phyloP scores from a whole-genome alignment of 2,797 vertebrate species.

The Ctenopoma kingsleyae region DNA sequence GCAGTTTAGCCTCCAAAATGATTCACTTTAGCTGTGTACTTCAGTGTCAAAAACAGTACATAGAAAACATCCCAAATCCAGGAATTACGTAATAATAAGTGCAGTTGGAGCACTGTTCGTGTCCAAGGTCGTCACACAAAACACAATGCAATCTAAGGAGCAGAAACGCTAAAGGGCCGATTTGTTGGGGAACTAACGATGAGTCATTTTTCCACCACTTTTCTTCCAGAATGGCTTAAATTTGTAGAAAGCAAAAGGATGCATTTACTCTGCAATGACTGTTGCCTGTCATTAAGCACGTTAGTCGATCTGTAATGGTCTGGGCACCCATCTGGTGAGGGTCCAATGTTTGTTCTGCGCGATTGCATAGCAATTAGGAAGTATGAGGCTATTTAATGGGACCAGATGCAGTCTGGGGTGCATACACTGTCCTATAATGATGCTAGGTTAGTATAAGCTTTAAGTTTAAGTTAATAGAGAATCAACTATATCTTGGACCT shows the following conservation, averaged over 20 bases:
- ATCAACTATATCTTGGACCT: conserved; percentile 25
- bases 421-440: conserved; percentile 49
- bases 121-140: conserved; percentile 41
- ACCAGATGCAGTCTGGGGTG: conserved; percentile 58
- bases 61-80: conserved; percentile 3
- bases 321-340: conserved; percentile 45
- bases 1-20: conserved; percentile 7
- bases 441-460: conserved; percentile 18
- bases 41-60: conserved; percentile 21
- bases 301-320: conserved; percentile 45
- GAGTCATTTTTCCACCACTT: conserved; percentile 29
- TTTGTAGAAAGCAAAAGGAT: conserved; percentile 40
- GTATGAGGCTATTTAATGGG: conserved; percentile 52
- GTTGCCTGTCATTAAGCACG: conserved; percentile 36
- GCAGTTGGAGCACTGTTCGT: conserved; percentile 13
- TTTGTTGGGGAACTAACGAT: conserved; percentile 13
- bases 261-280: conserved; percentile 38
- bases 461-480: conserved; percentile 28
- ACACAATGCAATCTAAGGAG: conserved; percentile 15
- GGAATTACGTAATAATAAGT: neutral
- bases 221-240: conserved; percentile 18
- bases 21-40: conserved; percentile 17
- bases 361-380: conserved; percentile 62
- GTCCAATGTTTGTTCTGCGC: conserved; percentile 58
- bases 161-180: neutral